Evolutionary conservation across 2,888 invertebrate species (phyloP), one percentile per base, ranked within the genome.

Genomic region (Heterodera filipjevi): DNA sequence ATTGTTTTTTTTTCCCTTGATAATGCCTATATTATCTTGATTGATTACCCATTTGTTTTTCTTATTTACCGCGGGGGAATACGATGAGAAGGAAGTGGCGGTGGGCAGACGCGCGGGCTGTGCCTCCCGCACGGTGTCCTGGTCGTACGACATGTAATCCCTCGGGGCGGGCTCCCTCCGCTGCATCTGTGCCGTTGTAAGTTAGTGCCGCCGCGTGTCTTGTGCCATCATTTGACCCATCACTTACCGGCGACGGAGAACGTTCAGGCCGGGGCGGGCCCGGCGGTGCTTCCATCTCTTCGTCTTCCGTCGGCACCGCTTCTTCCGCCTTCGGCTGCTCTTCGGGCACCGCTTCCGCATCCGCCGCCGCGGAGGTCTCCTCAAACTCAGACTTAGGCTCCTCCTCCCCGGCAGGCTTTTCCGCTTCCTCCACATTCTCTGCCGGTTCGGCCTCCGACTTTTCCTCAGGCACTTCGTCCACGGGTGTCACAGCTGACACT

Each of bases 51-150:
- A n/a, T n/a, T n/a, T n/a, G n/a, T n/a, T n/a, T n/a, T n/a, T n/a
- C n/a, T n/a, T n/a, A n/a, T n/a, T n/a, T n/a, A 73, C 73, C 76
- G 87, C 81, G 22, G 89, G 87, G 66, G 82, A 81, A 87, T 87
- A 89, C 44, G 87, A 87, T 22, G 85, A 85, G 84, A 89, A 89
- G 16, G 87, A 85, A 44, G 85, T 82, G 74, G 85, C 82, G 19
- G 86, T 82, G 66, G 87, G 87, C 77, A 89, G 82, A 71, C 87
- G 83, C 49, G 87, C 83, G 68, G 88, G 88, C 46, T 86, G 86
- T 44, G 86, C 81, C 49, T 84, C 83, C 32, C 83, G 80, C 82
- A 85, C 86, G 6, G 86, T 85, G 77, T 88, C 88, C 83, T 83
- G 85, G 72, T 84, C 84, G 71, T 84, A 84, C 39, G 85, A 79